Evolutionary conservation across 2,888 invertebrate genomes (phyloP).

Genomic region (Tetanocera ferruginea): DNA sequence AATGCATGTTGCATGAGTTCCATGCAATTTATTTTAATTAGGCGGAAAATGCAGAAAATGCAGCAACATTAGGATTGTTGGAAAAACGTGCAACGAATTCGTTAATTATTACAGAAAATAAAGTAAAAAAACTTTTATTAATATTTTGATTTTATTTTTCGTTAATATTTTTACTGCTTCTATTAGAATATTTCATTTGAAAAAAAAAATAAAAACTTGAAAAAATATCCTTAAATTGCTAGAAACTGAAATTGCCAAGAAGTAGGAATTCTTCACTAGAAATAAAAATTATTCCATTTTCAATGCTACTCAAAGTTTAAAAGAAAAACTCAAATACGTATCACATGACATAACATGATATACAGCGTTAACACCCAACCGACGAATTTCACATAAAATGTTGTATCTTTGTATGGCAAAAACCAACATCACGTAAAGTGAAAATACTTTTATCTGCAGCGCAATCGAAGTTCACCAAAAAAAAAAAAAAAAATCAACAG

Average conservation of each 20-base stretch:
- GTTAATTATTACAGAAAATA: no score
- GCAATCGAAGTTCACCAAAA: conserved; percentile 8
- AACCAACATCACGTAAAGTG: background rate
- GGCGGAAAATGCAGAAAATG: background rate
- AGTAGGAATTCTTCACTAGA: background rate
- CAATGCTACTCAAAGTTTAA: background rate
- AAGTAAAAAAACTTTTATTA: background rate
- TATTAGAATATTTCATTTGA: background rate
- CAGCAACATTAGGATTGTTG: background rate
- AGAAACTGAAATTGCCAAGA: background rate
- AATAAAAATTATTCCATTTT: background rate
- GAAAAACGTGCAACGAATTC: background rate
- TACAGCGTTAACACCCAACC: background rate
- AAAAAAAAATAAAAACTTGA: background rate
- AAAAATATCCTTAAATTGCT: no score
- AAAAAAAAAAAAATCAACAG: background rate
- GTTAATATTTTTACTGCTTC: no score
- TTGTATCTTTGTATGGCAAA: background rate
- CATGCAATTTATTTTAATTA: background rate
- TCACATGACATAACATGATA: background rate
- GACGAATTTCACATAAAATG: background rate
- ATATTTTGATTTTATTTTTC: no score
- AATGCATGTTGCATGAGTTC: background rate
- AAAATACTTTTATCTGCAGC: conserved; percentile 6
- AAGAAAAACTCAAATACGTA: background rate